phyloP scores from a whole-genome alignment of 2,888 invertebrate species.

The Scrobipalpa costella region DNA sequence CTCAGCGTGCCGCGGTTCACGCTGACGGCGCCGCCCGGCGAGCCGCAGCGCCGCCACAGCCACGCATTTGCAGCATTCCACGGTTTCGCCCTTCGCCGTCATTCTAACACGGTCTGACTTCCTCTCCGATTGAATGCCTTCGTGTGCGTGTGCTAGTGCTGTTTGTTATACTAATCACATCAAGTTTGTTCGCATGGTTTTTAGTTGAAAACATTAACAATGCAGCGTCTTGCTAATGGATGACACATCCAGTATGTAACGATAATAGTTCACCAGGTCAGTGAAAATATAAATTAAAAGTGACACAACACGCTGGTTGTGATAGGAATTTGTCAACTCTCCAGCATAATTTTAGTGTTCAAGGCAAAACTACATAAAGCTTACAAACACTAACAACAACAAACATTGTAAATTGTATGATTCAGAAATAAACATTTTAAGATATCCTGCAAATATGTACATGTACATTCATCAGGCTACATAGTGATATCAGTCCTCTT shows the following conservation, averaged over 20 bases:
- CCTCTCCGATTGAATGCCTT: slow-evolving; percentile 42
- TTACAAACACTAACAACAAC: background rate
- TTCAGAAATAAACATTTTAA: background rate
- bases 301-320: background rate
- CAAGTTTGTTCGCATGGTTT: background rate
- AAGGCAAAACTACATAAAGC: slow-evolving; percentile 6
- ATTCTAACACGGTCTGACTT: slow-evolving; percentile 84
- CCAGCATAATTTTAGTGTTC: slow-evolving; percentile 18
- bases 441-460: slow-evolving; percentile 9
- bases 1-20: slow-evolving; percentile 78
- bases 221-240: background rate
- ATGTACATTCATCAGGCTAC: slow-evolving; percentile 51
- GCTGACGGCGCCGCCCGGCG: slow-evolving; percentile 78
- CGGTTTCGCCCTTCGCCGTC: slow-evolving; percentile 85
- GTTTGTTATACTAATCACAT: background rate
- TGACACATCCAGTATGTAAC: background rate
- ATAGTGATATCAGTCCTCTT: slow-evolving; percentile 66
- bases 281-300: background rate
- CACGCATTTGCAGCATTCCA: slow-evolving; percentile 77
- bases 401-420: background rate
- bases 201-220: slow-evolving; percentile 10
- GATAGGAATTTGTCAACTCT: slow-evolving; percentile 18
- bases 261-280: background rate
- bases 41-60: slow-evolving; percentile 75
- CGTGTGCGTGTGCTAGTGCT: slow-evolving; percentile 43